Evolutionary conservation across 2,888 invertebrate species (phyloP).

Genomic region (Emmelina monodactyla): DNA sequence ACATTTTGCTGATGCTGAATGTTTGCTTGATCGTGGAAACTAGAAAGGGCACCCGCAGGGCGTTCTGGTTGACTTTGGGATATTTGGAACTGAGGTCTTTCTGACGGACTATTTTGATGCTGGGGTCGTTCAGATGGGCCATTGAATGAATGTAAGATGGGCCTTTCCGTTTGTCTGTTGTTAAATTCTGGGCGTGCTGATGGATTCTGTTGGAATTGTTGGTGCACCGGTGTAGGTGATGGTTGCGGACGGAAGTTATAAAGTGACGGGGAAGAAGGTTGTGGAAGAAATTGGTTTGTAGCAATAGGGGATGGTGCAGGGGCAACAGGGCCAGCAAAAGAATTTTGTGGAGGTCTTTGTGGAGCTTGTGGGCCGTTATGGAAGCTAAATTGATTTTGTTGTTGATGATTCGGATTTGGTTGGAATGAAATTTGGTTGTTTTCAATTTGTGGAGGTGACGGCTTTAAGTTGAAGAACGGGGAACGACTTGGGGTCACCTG

Average conservation of each 20-base stretch:
- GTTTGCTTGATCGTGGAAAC: slow-evolving; percentile 32
- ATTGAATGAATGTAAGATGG: slow-evolving; percentile 8
- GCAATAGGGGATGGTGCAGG: slow-evolving; percentile 37
- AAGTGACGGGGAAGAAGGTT: slow-evolving; percentile 44
- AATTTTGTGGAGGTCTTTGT: slow-evolving; percentile 35
- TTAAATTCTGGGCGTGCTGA: slow-evolving; percentile 24
- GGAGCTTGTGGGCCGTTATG: slow-evolving; percentile 44
- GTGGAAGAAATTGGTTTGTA: slow-evolving; percentile 46
- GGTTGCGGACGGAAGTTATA: slow-evolving; percentile 49
- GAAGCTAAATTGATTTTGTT: slow-evolving; percentile 51
- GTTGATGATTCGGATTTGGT: slow-evolving; percentile 28
- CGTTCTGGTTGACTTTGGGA: slow-evolving; percentile 37
- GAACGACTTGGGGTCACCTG: slow-evolving; percentile 39
- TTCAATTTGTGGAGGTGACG: slow-evolving; percentile 51
- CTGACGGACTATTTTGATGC: slow-evolving; percentile 35
- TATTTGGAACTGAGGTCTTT: slow-evolving; percentile 28
- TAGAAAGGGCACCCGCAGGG: slow-evolving; percentile 24
- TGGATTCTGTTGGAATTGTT: slow-evolving; percentile 27
- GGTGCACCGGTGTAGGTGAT: slow-evolving; percentile 34
- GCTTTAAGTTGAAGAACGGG: slow-evolving; percentile 51
- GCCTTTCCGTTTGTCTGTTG: slow-evolving; percentile 33
- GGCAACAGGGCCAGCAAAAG: slow-evolving; percentile 29
- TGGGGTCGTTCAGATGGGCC: slow-evolving; percentile 23
- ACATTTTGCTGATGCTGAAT: slow-evolving; percentile 50
- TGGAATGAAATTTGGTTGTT: slow-evolving; percentile 46